Conservation (phyloP, 1,140 invertebrate genomes). For the Chelonus insularis region DNA sequence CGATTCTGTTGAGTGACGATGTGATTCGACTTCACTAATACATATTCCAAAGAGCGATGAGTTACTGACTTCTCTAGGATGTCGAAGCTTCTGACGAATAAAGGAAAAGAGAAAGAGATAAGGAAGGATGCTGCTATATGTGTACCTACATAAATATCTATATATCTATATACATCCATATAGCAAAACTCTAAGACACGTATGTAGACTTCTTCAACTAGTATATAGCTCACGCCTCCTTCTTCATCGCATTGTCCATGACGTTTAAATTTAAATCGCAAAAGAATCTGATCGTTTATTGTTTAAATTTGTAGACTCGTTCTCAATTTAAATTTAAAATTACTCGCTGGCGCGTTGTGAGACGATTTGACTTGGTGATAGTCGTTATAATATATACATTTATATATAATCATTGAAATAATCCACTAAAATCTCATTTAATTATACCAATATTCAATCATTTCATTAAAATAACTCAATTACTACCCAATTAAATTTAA, state of each 20-base stretch:
- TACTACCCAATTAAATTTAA: no score
- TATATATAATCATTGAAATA: constrained; percentile 10
- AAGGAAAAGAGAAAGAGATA: background rate
- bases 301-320: constrained; percentile 56
- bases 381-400: constrained; percentile 40
- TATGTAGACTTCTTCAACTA: background rate
- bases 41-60: constrained; percentile 11
- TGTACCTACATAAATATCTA: no score
- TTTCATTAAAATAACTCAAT: no score
- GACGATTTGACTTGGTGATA: constrained; percentile 57
- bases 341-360: constrained; percentile 54
- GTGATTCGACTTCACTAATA: constrained; percentile 12
- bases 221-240: background rate
- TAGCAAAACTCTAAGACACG: no score
- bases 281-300: constrained; percentile 57
- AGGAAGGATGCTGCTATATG: background rate
- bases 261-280: constrained; percentile 55
- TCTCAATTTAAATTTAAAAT: constrained; percentile 58
- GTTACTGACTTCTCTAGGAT: background rate
- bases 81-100: background rate
- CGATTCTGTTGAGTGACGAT: constrained; percentile 16
- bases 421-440: no score
- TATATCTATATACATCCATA: background rate
- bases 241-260: constrained; percentile 42
- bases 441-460: no score